Percentiles rank a stretch among this genome's conserved stretches.
Evolutionary conservation across 2,888 invertebrate species (phyloP).

Genomic region (Chydorus sphaericus): DNA sequence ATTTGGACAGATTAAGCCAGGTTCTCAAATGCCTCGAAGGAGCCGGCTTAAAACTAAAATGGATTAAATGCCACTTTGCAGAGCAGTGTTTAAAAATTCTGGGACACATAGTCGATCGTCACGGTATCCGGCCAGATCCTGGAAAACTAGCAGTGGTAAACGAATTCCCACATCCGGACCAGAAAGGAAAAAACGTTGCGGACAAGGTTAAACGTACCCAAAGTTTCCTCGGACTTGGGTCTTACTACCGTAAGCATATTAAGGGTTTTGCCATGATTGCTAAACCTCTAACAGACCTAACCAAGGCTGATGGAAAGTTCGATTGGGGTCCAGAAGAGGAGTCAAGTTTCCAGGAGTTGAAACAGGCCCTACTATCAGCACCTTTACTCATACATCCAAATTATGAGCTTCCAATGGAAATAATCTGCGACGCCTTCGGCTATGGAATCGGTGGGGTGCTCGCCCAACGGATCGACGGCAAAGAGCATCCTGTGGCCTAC

Average conservation of each 20-base stretch:
- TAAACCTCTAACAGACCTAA: conserved; percentile 12
- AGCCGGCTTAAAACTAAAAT: conserved; percentile 22
- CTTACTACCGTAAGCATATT: conserved; percentile 20
- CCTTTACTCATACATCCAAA: not conserved
- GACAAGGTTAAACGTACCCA: conserved; percentile 13
- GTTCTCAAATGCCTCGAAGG: conserved; percentile 18
- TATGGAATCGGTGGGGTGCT: conserved; percentile 13
- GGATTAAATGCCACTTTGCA: conserved; percentile 23
- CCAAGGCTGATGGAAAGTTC: conserved; percentile 13
- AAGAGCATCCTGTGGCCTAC: conserved; percentile 7
- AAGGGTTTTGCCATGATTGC: conserved; percentile 16
- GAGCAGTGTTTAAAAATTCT: conserved; percentile 22
- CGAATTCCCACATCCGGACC: conserved; percentile 17
- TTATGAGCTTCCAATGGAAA: conserved; percentile 1
- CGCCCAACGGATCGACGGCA: conserved; percentile 7
- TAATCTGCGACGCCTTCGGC: conserved; percentile 13
- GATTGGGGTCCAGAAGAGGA: not conserved
- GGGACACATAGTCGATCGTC: conserved; percentile 24
- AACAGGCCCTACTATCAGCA: conserved; percentile 12
- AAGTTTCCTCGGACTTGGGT: conserved; percentile 15
- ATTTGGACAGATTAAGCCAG: conserved; percentile 20
- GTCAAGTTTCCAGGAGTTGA: conserved; percentile 9
- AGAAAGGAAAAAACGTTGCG: conserved; percentile 6
- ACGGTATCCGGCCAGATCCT: conserved; percentile 22
- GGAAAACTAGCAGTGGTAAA: conserved; percentile 20